These are phyloP conservation scores for Sphaerodactylus townsendi DNA, from an alignment of 2,113 vertebrate genomes.

Conservation along the genomic window DNA sequence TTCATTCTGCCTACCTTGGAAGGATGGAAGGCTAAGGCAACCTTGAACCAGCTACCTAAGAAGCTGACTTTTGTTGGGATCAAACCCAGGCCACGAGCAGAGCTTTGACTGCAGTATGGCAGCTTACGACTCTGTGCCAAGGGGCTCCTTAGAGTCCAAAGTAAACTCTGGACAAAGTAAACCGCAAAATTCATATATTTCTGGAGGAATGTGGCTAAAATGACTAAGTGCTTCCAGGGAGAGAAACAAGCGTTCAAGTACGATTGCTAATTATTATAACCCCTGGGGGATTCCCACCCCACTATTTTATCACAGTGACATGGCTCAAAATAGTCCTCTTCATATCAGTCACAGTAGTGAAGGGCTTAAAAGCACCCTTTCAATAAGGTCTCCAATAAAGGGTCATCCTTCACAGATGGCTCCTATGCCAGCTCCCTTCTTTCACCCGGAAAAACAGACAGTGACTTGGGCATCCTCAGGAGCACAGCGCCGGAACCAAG, in stretches of 20 bases:
- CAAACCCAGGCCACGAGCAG: no score
- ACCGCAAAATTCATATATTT: not conserved
- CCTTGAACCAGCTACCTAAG: no score
- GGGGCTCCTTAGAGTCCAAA: no score
- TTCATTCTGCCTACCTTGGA: no score
- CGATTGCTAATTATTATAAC: not conserved
- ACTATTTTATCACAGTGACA: constrained; percentile 49
- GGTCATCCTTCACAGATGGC: accelerated
- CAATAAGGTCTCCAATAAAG: no score
- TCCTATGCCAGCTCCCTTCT: constrained; percentile 3
- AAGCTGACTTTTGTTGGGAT: no score
- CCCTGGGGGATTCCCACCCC: not conserved
- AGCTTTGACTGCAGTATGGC: no score
- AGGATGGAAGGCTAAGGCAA: no score
- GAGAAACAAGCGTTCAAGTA: constrained; percentile 37
- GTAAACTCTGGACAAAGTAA: not conserved
- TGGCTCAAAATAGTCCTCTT: constrained; percentile 32
- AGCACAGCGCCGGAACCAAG: constrained; percentile 41
- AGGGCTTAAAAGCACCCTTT: constrained; percentile 35
- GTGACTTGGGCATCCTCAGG: constrained; percentile 27
- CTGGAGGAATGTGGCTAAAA: constrained; percentile 3
- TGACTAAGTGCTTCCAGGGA: constrained; percentile 17
- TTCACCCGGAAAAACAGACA: constrained; percentile 21
- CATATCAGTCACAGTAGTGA: constrained; percentile 23
- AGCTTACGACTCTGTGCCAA: no score